Conservation (phyloP, 2,797 vertebrate species). For the Cygnus olor region DNA sequence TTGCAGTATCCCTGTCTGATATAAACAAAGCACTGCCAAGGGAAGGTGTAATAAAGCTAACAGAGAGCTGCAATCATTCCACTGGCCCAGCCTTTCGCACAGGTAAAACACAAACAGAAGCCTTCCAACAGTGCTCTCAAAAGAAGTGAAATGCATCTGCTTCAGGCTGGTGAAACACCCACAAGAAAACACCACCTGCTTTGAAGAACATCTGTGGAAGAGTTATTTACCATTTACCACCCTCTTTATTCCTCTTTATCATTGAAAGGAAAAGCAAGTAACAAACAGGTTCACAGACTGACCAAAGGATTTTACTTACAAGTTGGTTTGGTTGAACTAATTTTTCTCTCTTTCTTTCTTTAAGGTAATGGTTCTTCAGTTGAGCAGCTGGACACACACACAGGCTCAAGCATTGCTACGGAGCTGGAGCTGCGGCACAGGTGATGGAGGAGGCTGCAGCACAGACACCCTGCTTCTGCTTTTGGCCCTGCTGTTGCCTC, state of each 20-base stretch:
- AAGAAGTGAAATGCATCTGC: slow-evolving; percentile 17
- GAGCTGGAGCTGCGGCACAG: not conserved
- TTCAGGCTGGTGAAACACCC: not conserved
- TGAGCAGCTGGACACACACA: not conserved
- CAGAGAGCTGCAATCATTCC: slow-evolving; percentile 12
- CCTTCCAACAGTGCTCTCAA: slow-evolving; percentile 2
- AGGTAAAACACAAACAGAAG: slow-evolving; percentile 25
- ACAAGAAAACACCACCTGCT: not conserved
- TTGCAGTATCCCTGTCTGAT: slow-evolving; percentile 7
- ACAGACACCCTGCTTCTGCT: not conserved
- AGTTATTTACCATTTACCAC: not conserved
- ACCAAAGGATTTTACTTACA: not conserved
- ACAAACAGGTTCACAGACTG: not conserved
- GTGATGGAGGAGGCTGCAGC: not conserved
- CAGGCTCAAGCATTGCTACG: not conserved
- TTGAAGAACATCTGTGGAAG: not conserved
- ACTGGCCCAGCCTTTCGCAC: not conserved
- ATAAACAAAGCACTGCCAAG: slow-evolving; percentile 41
- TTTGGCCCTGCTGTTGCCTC: not conserved
- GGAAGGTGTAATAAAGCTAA: slow-evolving; percentile 41
- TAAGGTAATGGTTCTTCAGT: not conserved
- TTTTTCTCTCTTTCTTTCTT: not conserved
- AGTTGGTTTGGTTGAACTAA: not conserved
- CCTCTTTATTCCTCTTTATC: not conserved
- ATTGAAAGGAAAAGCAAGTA: not conserved